Evolutionary conservation across 2,113 vertebrate genomes (phyloP), one percentile per base, ranked within the genome.

Genomic region (Polypterus senegalus): DNA sequence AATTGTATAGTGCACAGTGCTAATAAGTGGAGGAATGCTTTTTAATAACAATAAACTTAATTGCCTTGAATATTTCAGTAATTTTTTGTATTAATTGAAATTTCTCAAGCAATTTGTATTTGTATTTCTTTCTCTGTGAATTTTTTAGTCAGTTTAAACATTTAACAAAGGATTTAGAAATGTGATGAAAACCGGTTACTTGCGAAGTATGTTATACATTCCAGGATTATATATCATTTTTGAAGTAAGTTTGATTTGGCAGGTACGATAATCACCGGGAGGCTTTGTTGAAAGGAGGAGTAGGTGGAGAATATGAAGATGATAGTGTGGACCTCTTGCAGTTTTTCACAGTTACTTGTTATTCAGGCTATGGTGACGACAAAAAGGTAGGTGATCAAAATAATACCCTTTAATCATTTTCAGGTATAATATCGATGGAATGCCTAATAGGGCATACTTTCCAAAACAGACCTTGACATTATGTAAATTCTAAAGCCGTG

Each of bases 201-300:
- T 27, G 27, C 27, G 3, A 27, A n/a, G 27, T 55, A 55, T 55
- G 27, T 55, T 27, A 3, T 3, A 10, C 27, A 27, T 55, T 10
- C 54, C 27, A n/a, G 10, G 54, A 10, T 55, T 55, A 27, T 55
- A n/a, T 55, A 4, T 55, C 27, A 55, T n/a, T 55, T 55, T 55
- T 55, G 27, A 55, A 4, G 10, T 55, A 27, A 27, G 27, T 1
- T 46, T 45, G 7, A 46, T 66, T 71, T 61, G 53, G 46, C 66
- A 99, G 96, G 96, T 99, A 99, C 58, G 95, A 99, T 76, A 93
- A 88, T 74, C 95, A 99, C 72, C 84, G 93, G 59, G 95, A 99
- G 2, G 92, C 91, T 46, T 76, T 99, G 61, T 79, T 98, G 65
- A 97, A 89, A 79, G 91, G 94, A 9, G 91, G 92, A 3, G 67